A percentile compares a stretch with the other conserved stretches of the same genome.
phyloP scores from a whole-genome alignment of 2,797 vertebrate species.

The Alouatta caraya region DNA sequence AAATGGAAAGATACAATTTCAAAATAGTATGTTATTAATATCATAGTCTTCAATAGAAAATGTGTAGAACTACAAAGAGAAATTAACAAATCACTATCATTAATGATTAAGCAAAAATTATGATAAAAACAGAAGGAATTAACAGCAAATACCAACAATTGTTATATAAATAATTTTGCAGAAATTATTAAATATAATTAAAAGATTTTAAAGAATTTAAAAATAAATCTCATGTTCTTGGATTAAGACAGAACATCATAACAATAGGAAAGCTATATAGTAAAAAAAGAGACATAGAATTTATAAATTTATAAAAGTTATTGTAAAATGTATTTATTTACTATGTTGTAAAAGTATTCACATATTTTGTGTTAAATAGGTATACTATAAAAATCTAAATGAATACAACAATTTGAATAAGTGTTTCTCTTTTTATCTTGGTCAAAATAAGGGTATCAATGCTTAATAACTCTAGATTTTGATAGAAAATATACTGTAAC shows the following conservation, averaged over 20 bases:
- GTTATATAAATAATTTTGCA: background rate
- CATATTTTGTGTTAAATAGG: background rate
- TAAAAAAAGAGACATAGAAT: background rate
- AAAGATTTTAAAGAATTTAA: background rate
- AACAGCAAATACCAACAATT: background rate
- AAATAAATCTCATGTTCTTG: background rate
- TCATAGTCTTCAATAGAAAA: background rate
- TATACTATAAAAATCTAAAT: background rate
- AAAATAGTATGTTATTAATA: background rate
- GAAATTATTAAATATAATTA: background rate
- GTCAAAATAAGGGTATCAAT: background rate
- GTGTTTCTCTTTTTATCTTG: background rate
- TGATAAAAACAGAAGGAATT: background rate
- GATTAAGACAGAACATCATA: background rate
- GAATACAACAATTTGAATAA: background rate
- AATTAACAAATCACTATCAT: background rate
- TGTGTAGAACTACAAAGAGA: background rate
- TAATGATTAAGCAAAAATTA: background rate
- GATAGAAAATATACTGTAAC: background rate
- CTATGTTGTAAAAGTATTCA: background rate
- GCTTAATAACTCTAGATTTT: background rate
- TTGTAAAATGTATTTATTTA: background rate
- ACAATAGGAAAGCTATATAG: background rate
- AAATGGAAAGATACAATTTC: background rate
- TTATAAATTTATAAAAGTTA: background rate